phyloP scores from a whole-genome alignment of 1,140 invertebrate species.

The Drosophila bifasciata region DNA sequence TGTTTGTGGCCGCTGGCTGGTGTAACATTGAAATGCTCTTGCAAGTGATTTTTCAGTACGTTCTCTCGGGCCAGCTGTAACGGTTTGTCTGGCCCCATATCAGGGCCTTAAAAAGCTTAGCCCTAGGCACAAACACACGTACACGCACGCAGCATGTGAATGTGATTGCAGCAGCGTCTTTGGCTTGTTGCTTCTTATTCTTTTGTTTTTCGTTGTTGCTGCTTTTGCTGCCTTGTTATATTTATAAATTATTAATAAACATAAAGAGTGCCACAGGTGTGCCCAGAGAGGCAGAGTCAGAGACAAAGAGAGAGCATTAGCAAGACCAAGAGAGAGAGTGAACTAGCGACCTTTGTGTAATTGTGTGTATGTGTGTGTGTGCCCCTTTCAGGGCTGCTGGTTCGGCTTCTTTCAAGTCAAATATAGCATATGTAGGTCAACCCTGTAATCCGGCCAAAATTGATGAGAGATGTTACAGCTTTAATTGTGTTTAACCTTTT shows the following conservation, averaged over 20 bases:
- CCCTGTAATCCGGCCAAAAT: slow-evolving; percentile 17
- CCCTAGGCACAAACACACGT: slow-evolving; percentile 5
- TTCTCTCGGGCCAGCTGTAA: slow-evolving; percentile 12
- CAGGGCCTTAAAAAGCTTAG: slow-evolving; percentile 20
- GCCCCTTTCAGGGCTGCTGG: neutral
- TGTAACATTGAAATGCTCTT: slow-evolving; percentile 50
- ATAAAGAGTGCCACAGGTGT: slow-evolving; percentile 80
- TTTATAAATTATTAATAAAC: slow-evolving; percentile 80
- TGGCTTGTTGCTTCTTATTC: slow-evolving; percentile 22
- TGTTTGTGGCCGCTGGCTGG: slow-evolving; percentile 35
- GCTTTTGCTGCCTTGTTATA: slow-evolving; percentile 34
- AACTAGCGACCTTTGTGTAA: slow-evolving; percentile 34
- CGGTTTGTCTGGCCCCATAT: slow-evolving; percentile 16
- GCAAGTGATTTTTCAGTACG: slow-evolving; percentile 18
- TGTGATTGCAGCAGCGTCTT: slow-evolving; percentile 38
- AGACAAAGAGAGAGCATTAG: slow-evolving; percentile 17
- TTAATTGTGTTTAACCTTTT: too few species aligned
- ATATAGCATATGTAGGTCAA: slow-evolving; percentile 18
- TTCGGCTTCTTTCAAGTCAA: slow-evolving; percentile 28
- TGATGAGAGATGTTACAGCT: neutral
- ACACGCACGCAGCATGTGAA: neutral
- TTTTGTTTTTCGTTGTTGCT: slow-evolving; percentile 35
- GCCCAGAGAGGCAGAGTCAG: slow-evolving; percentile 37
- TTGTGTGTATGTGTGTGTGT: slow-evolving; percentile 3
- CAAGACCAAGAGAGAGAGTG: slow-evolving; percentile 18